Evolutionary conservation across 2,113 vertebrate species (phyloP).

Genomic region (Rissa tridactyla): DNA sequence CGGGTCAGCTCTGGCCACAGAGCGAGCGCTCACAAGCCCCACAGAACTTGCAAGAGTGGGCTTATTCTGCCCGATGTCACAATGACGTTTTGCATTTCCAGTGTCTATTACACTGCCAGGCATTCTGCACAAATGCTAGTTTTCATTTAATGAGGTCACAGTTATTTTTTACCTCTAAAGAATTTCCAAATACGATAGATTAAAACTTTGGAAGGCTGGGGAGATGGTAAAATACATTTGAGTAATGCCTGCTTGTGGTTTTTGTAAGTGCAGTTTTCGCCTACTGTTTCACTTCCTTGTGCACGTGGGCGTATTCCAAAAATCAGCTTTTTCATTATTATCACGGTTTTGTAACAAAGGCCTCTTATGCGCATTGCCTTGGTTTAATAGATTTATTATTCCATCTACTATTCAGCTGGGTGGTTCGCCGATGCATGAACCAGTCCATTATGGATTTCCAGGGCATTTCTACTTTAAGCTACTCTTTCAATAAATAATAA

Average conservation of each 20-base stretch:
- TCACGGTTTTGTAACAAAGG: not conserved
- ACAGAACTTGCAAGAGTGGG: not conserved
- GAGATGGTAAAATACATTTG: not conserved
- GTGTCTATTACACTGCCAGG: no score
- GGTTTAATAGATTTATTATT: conserved; percentile 8
- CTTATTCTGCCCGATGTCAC: not conserved
- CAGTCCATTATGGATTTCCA: conserved; percentile 21
- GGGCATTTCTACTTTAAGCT: conserved; percentile 16
- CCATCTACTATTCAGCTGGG: not conserved
- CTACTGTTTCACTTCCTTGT: not conserved
- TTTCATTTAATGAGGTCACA: accelerated
- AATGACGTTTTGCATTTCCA: not conserved
- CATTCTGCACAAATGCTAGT: not conserved
- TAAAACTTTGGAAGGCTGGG: not conserved
- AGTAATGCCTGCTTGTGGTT: not conserved
- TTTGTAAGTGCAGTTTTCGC: not conserved
- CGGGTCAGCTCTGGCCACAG: not conserved
- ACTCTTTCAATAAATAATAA: conserved; percentile 43
- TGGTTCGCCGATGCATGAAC: not conserved
- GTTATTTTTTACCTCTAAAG: not conserved
- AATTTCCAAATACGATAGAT: not conserved
- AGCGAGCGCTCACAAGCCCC: not conserved
- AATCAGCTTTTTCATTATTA: not conserved
- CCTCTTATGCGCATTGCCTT: not conserved
- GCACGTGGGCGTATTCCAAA: not conserved